Base-by-base conservation (phyloP, 1,140 invertebrate genomes). In the Lanistes nyassanus region DNA sequence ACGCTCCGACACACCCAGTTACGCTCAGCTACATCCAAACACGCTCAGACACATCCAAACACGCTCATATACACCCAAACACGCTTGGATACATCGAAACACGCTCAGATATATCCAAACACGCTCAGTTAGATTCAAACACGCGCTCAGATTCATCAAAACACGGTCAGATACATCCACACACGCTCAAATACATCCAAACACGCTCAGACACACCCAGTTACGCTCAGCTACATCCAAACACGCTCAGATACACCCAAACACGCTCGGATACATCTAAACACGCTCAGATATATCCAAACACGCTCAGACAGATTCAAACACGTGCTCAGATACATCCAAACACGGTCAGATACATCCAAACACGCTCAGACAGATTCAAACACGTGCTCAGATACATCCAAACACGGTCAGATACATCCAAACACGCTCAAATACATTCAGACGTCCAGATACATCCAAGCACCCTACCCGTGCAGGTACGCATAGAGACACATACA, bases 101-200 rank as follows among this genome's bases (percentile, higher is more conserved):
- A n/a, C n/a, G n/a, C n/a, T n/a, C n/a, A n/a, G n/a, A n/a, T n/a
- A n/a, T n/a, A n/a, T n/a, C n/a, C n/a, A n/a, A n/a, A n/a, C n/a
- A n/a, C n/a, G n/a, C n/a, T n/a, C n/a, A n/a, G n/a, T n/a, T n/a
- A n/a, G n/a, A 66, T 39, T 31, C 0, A 66, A 13, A 3, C 4
- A 3, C 11, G 36, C 26, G 1, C 64, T 2, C 39, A 69, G 37
- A 69, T 47, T 6, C 67, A 69, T n/a, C 7, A 37, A 42, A 19
- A 51, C 37, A 51, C 67, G 21, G 36, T 47, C 67, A 69, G 37
- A 69, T 39, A 1, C 4, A 69, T 39, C 42, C 47, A 42, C 67
- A 69, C 67, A 39, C 67, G 42, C 3, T 13, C 47, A 37, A 3
- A 11, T 5, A 51, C 36, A 69, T 16, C n/a, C 13, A 26, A 13